These are phyloP conservation scores for Sebastiscus albofasciatus DNA, from an alignment of 2,797 vertebrate genomes.

Conservation along the genomic window DNA sequence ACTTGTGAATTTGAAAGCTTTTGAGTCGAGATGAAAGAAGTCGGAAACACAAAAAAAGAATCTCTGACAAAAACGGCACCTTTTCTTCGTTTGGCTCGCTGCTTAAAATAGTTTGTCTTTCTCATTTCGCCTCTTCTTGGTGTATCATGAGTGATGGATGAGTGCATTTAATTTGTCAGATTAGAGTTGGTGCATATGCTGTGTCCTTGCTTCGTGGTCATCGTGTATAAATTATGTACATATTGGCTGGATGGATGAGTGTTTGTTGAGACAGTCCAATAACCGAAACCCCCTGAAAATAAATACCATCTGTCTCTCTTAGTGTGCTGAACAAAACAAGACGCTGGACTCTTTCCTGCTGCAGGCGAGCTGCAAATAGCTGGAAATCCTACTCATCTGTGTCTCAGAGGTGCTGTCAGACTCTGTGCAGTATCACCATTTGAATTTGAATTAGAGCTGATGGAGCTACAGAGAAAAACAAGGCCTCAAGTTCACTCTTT, in stretches of 20 bases:
- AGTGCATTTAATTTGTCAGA: background rate
- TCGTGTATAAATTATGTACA: background rate
- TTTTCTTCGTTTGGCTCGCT: background rate
- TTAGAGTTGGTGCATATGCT: background rate
- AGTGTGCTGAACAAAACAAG: background rate
- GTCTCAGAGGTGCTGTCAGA: background rate
- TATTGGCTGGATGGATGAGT: background rate
- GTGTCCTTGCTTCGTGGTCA: background rate
- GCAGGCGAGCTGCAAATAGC: conserved; percentile 1
- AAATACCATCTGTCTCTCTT: conserved; percentile 19
- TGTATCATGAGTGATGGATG: background rate
- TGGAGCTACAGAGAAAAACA: background rate
- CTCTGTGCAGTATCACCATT: conserved; percentile 5
- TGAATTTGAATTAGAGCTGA: conserved; percentile 9
- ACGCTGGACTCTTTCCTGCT: background rate
- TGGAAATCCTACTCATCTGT: background rate
- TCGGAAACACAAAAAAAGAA: background rate
- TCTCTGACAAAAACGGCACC: background rate
- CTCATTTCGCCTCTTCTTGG: background rate
- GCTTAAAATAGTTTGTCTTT: conserved; percentile 13
- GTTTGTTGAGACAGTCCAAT: background rate
- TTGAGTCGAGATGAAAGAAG: conserved; percentile 37
- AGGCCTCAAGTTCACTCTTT: background rate
- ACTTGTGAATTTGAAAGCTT: conserved; percentile 21
- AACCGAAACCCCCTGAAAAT: background rate